Conservation (phyloP, 1,140 invertebrate genomes). For the Samia ricini region DNA sequence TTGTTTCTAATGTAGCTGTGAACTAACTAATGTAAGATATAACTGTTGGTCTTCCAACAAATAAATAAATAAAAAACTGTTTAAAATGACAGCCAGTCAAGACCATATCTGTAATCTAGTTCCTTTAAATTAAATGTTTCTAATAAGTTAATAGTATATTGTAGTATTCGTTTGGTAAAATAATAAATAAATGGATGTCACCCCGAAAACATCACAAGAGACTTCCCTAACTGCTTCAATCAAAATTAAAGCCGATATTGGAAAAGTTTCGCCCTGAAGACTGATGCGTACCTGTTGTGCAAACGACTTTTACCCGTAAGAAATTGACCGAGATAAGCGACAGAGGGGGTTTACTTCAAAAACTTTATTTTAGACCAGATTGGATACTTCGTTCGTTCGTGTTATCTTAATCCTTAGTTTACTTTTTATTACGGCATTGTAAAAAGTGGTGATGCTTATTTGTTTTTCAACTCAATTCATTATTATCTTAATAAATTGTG, state of each 20-base stretch:
- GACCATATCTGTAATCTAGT: not conserved
- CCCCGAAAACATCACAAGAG: not conserved
- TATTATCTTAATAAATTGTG: too few species aligned
- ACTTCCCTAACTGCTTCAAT: slow-evolving; percentile 8
- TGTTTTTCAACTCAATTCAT: too few species aligned
- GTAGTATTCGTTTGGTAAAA: too few species aligned
- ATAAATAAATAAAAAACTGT: too few species aligned
- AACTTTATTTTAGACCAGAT: slow-evolving; percentile 8
- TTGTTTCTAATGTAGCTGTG: too few species aligned
- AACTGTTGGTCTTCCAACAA: too few species aligned
- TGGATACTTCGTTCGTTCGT: not conserved
- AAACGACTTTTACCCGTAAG: slow-evolving; percentile 15
- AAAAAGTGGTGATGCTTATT: too few species aligned
- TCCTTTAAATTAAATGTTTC: not conserved
- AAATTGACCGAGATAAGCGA: slow-evolving; percentile 14
- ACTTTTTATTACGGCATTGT: too few species aligned
- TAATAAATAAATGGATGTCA: not conserved
- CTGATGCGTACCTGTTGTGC: slow-evolving; percentile 7
- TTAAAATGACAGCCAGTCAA: too few species aligned
- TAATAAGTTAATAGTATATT: too few species aligned
- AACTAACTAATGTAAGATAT: too few species aligned
- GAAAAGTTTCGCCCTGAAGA: slow-evolving; percentile 12
- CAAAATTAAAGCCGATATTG: slow-evolving; percentile 17
- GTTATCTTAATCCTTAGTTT: not conserved
- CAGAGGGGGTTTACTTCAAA: slow-evolving; percentile 1